phyloP scores from a whole-genome alignment of 1,140 invertebrate genomes.

The Drosophila takahashii region DNA sequence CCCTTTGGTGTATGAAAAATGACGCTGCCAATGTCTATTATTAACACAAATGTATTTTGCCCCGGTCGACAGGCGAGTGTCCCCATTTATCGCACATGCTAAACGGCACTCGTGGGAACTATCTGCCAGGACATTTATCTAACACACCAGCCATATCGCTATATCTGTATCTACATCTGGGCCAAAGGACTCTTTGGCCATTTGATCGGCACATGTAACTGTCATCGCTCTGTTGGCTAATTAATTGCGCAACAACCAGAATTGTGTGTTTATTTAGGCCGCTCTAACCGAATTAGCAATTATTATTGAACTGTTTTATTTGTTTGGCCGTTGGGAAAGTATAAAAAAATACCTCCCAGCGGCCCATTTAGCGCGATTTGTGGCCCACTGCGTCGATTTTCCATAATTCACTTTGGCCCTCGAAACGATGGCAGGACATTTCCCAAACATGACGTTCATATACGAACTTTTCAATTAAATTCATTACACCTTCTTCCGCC shows the following conservation, averaged over 20 bases:
- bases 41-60: slow-evolving; percentile 72
- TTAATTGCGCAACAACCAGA: slow-evolving; percentile 56
- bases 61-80: slow-evolving; percentile 43
- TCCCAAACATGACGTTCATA: slow-evolving; percentile 49
- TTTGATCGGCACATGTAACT: slow-evolving; percentile 55
- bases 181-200: slow-evolving; percentile 41
- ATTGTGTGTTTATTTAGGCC: slow-evolving; percentile 28
- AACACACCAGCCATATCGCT: slow-evolving; percentile 32
- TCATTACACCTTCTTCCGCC: slow-evolving; percentile 74
- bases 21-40: slow-evolving; percentile 72
- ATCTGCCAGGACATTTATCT: slow-evolving; percentile 53
- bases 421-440: slow-evolving; percentile 45
- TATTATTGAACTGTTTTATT: slow-evolving; percentile 54
- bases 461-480: slow-evolving; percentile 78
- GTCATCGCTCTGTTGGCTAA: slow-evolving; percentile 52
- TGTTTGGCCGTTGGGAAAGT: slow-evolving; percentile 10
- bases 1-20: slow-evolving; percentile 65
- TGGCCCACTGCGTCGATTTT: slow-evolving; percentile 48
- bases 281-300: slow-evolving; percentile 30
- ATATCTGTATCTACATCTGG: slow-evolving; percentile 14
- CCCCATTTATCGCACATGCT: slow-evolving; percentile 77
- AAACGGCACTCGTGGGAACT: slow-evolving; percentile 73
- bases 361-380: slow-evolving; percentile 57
- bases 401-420: slow-evolving; percentile 22
- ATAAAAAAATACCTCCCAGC: slow-evolving; percentile 34